Evolutionary conservation across 2,113 vertebrate genomes (phyloP), one percentile per base, ranked within the genome.

Genomic region (Zosterops lateralis): DNA sequence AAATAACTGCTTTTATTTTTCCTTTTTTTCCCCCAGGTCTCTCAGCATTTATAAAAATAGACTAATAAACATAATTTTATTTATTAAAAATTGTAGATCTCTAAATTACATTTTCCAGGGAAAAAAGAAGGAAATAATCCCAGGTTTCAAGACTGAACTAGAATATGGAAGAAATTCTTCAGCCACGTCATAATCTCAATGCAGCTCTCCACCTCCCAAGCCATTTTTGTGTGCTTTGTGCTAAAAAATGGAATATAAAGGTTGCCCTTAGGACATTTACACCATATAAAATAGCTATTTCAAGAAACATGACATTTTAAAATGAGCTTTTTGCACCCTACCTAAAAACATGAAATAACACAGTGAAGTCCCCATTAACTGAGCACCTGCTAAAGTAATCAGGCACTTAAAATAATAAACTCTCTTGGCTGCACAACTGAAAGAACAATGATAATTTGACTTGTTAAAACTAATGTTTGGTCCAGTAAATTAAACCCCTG

Each of bases 321-420:
- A 95, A 88, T 68, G 36, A 82, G 68, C 75, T 90, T 94, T 93
- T 89, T 66, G 90, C 93, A 92, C 75, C 64, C 42, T 85, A 83
- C 68, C 66, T 95, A 94, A 96, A 95, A 97, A 83, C 73, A 95
- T 81, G n/a, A 90, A 87, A 83, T 88, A 95, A 70, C 20, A 81
- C 44, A 54, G 61, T 3, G n/a, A 91, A 95, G 48, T 67, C 42
- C 72, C 96, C 94, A 78, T 95, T 94, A 93, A 68, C 66, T n/a
- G 62, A 96, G 84, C 86, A 96, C 90, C 95, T 97, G 96, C 90
- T 96, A 96, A 95, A 97, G 79, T 70, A 88, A 97, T 92, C 88
- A 93, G 72, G 53, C 87, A 91, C 72, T 92, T 90, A 36, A 79
- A 87, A 89, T 95, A 96, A 86, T 91, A 95, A 93, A 88, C 92